Evolutionary conservation across 1,140 invertebrate species (phyloP), one percentile per base, ranked within the genome.

Genomic region (Aporrectodea caliginosa): DNA sequence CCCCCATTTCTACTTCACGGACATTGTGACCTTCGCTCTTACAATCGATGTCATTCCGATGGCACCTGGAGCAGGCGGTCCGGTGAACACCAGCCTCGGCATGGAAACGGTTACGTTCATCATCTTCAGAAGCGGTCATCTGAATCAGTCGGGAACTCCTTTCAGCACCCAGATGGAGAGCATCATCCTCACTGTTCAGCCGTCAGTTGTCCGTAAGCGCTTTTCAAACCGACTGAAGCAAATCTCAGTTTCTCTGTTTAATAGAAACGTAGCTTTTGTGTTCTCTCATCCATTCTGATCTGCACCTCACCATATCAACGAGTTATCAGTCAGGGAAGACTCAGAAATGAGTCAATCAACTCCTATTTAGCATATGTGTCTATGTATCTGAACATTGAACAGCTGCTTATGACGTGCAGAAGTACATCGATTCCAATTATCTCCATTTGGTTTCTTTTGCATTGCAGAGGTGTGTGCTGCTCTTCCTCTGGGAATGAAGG

Each of bases 401-500:
- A n/a, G n/a, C n/a, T n/a, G n/a, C n/a, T n/a, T n/a, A n/a, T n/a
- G n/a, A n/a, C n/a, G n/a, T n/a, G n/a, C n/a, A n/a, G n/a, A n/a
- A n/a, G n/a, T n/a, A n/a, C n/a, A n/a, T n/a, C n/a, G n/a, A n/a
- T n/a, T n/a, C n/a, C n/a, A n/a, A n/a, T n/a, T n/a, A n/a, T n/a
- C n/a, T n/a, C n/a, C n/a, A n/a, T n/a, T n/a, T n/a, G n/a, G n/a
- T n/a, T n/a, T n/a, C n/a, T n/a, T n/a, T n/a, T n/a, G n/a, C n/a
- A n/a, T 72, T 72, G 2, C 70, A 72, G n/a, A 6, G 43, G 70
- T 58, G 16, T 35, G 69, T 22, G 68, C 73, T 68, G 35, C 70
- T 33, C 6, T 70, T 1, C 35, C 76, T 14, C 34, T 84, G 29
- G 83, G 83, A n/a, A 82, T 84, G 81, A 75, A 81, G n/a, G 69